A percentile compares a stretch with the other conserved stretches of the same genome.
These are phyloP conservation scores for Todiramphus chloris DNA, from an alignment of 2,113 vertebrate genomes.

Conservation along the genomic window DNA sequence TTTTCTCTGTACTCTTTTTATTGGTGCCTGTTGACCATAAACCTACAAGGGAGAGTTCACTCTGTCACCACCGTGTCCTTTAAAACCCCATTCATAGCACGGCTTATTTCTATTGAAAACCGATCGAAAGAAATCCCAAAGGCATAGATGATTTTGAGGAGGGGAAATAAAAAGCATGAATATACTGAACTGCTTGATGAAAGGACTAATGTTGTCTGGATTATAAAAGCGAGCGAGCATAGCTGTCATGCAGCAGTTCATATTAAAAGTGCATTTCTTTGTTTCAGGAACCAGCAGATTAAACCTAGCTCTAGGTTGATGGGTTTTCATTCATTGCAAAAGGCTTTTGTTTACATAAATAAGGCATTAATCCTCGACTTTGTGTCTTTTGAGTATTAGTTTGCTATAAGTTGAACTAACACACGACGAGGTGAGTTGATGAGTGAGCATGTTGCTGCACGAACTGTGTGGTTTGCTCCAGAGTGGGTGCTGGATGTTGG, in stretches of 20 bases:
- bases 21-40: constrained; percentile 22
- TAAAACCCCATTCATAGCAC: neutral
- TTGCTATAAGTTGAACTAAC: neutral
- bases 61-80: neutral
- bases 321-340: neutral
- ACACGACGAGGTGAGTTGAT: neutral
- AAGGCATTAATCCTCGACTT: neutral
- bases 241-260: neutral
- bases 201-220: neutral
- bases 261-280: neutral
- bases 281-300: neutral
- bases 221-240: neutral
- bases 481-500: neutral
- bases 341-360: constrained; percentile 5
- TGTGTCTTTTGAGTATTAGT: neutral
- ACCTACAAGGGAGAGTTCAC: constrained; percentile 11
- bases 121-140: neutral
- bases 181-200: neutral
- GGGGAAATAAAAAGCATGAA: neutral
- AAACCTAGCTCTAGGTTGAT: neutral
- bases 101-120: neutral
- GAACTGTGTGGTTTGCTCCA: neutral
- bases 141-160: neutral
- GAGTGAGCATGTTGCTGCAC: neutral
- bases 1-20: constrained; percentile 22